phyloP scores from a whole-genome alignment of 1,140 invertebrate genomes.

The Formica selysi region DNA sequence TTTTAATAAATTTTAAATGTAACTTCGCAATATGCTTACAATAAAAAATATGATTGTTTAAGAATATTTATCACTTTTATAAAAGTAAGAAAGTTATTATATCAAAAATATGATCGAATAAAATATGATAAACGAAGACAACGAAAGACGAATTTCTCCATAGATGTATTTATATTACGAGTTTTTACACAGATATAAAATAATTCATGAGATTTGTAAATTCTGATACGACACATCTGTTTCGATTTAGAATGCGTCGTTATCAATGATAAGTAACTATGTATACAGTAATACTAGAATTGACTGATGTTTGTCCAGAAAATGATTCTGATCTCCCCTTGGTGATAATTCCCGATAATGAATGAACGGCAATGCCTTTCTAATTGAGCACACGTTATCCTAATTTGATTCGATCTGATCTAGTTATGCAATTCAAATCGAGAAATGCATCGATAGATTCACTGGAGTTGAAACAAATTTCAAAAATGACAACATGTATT shows the following conservation, averaged over 20 bases:
- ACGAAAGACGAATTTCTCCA: neutral
- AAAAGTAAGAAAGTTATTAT: neutral
- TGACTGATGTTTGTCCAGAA: neutral
- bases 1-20: neutral
- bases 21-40: neutral
- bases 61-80: neutral
- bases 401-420: constrained; percentile 5
- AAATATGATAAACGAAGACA: neutral
- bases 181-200: neutral
- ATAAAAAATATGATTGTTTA: neutral
- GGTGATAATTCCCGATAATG: constrained; percentile 19
- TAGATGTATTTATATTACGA: neutral
- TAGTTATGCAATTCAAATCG: constrained; percentile 15
- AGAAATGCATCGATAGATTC: neutral
- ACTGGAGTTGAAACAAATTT: constrained; percentile 39
- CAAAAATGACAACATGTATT: constrained; percentile 38
- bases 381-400: neutral
- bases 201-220: neutral
- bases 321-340: neutral
- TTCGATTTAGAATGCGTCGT: neutral
- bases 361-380: neutral
- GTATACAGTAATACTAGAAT: neutral
- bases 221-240: neutral
- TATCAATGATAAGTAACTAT: neutral
- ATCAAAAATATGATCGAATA: neutral